phyloP scores from a whole-genome alignment of 2,888 invertebrate genomes.

The Drosophila setosimentum region DNA sequence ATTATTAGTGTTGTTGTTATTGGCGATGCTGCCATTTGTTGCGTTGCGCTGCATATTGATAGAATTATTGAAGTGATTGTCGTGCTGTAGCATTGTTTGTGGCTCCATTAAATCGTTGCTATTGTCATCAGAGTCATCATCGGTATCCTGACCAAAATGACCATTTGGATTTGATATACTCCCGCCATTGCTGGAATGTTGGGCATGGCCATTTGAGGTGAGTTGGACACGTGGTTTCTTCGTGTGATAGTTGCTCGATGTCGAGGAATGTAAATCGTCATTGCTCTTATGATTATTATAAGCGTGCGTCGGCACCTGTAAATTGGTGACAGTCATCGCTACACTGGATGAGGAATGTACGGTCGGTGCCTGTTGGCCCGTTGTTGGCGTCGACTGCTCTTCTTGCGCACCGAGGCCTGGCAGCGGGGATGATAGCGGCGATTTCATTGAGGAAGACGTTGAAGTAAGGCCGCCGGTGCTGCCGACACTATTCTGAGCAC shows the following conservation, averaged over 20 bases:
- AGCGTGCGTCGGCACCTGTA: conserved; percentile 41
- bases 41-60: conserved; percentile 49
- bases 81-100: conserved; percentile 68
- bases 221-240: conserved; percentile 83
- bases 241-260: conserved; percentile 75
- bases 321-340: conserved; percentile 25
- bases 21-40: conserved; percentile 38
- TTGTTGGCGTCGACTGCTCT: conserved; percentile 38
- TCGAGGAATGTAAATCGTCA: conserved; percentile 76
- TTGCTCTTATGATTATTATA: conserved; percentile 63
- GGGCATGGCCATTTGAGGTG: conserved; percentile 48
- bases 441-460: conserved; percentile 85
- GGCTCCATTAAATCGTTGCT: conserved; percentile 73
- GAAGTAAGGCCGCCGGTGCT: conserved; percentile 80
- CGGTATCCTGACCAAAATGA: conserved; percentile 74
- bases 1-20: conserved; percentile 50
- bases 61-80: conserved; percentile 64
- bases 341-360: conserved; percentile 74
- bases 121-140: conserved; percentile 83
- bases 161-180: conserved; percentile 41
- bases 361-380: conserved; percentile 58
- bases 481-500: conserved; percentile 55
- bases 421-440: conserved; percentile 83
- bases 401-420: conserved; percentile 51
- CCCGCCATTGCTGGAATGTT: conserved; percentile 55